phyloP scores from a whole-genome alignment of 2,113 vertebrate species.

The Tachysurus fulvidraco region DNA sequence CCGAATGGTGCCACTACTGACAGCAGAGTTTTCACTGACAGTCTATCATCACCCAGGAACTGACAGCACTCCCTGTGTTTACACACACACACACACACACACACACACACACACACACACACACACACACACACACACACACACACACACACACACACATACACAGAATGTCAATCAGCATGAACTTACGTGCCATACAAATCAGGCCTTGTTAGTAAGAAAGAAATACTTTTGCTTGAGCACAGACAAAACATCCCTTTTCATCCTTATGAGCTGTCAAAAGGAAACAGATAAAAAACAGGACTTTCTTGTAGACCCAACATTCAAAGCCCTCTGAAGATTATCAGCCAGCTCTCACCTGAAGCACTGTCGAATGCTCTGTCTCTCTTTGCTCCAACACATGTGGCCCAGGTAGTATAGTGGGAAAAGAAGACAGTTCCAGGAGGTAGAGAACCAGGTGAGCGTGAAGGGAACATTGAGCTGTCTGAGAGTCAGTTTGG shows the following conservation, averaged over 20 bases:
- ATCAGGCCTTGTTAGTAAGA: not conserved
- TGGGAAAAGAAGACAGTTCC: conserved; percentile 84
- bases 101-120: not conserved
- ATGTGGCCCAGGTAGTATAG: conserved; percentile 80
- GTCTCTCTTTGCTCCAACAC: conserved; percentile 78
- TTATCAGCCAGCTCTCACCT: conserved; percentile 65
- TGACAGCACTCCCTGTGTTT: conserved; percentile 81
- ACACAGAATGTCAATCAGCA: not conserved
- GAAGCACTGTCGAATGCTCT: conserved; percentile 78
- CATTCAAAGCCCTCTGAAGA: not conserved
- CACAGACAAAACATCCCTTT: not conserved
- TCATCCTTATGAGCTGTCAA: conserved; percentile 10
- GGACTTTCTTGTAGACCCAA: not conserved
- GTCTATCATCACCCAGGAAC: conserved; percentile 83
- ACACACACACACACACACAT: not conserved
- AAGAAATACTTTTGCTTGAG: not conserved
- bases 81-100: not conserved
- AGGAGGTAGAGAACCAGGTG: conserved; percentile 84
- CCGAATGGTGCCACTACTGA: conserved; percentile 83
- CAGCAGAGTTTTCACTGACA: conserved; percentile 82
- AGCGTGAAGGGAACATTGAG: conserved; percentile 81
- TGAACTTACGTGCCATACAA: not conserved
- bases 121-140: conserved; percentile 2
- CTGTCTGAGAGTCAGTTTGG: conserved; percentile 78
- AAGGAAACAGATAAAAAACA: not conserved